Base-by-base conservation (phyloP, 2,888 invertebrate genomes). In the Mayetiola destructor region DNA sequence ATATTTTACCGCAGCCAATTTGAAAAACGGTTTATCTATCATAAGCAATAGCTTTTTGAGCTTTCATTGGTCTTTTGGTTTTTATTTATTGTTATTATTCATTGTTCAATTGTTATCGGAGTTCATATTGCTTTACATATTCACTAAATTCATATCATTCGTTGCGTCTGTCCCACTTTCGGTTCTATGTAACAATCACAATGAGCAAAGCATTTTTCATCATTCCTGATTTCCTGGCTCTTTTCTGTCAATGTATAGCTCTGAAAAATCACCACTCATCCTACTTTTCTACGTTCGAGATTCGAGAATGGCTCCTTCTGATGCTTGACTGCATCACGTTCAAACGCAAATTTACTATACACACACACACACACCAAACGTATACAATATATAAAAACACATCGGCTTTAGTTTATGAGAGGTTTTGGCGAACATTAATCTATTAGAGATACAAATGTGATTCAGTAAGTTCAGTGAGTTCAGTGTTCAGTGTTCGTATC, bases 31-130 rank as follows among this genome's bases (percentile, higher is more conserved):
- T 48, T 48, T 48, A 48, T 48, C 48, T 48, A 48, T 48, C 48
- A 48, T 27, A 32, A 48, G 27, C 27, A 27, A 48, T 48, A 27
- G 23, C 48, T 27, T 48, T 48, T 27, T 48, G 48, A n/a, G 48
- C 48, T 27, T n/a, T n/a, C n/a, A n/a, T n/a, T n/a, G n/a, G n/a
- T n/a, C n/a, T n/a, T n/a, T n/a, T n/a, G n/a, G n/a, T n/a, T n/a
- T n/a, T n/a, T n/a, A n/a, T n/a, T n/a, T n/a, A 27, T 48, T 48
- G 27, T 48, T 48, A 48, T 48, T 48, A 48, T 48, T 48, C 27
- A 48, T 48, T 48, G 48, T 48, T 48, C 48, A 48, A 48, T 48
- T 48, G 48, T 48, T 48, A n/a, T n/a, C n/a, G n/a, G n/a, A n/a
- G 39, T 23, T 23, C 4, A 14, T 12, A 32, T 3, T 42, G 42